These are phyloP conservation scores for Sussaba pulchella DNA, from an alignment of 2,888 invertebrate genomes.

Conservation along the genomic window DNA sequence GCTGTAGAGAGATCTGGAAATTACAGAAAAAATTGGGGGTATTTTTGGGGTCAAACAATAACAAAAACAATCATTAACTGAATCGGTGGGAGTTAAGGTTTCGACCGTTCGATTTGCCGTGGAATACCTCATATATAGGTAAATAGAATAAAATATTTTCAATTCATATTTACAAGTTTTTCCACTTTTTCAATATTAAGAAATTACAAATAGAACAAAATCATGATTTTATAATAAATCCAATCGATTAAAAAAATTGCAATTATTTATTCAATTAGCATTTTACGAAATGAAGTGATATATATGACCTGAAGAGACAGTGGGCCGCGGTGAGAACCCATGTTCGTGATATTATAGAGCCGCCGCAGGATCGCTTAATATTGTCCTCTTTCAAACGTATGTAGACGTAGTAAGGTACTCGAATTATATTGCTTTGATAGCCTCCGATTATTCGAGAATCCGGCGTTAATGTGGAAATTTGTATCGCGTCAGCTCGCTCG, in stretches of 20 bases:
- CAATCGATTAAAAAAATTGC: neutral
- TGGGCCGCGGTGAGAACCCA: constrained; percentile 86
- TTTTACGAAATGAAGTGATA: neutral
- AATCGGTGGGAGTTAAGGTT: too few species aligned
- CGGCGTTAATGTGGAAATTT: neutral
- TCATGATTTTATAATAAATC: neutral
- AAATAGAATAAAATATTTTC: too few species aligned
- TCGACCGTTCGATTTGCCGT: too few species aligned
- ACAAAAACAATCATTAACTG: too few species aligned
- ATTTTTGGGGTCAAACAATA: too few species aligned
- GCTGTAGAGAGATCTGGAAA: too few species aligned
- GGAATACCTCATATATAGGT: too few species aligned
- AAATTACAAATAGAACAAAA: neutral
- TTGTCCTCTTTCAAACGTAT: neutral
- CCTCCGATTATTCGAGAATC: constrained; percentile 6
- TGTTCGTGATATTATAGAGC: constrained; percentile 84
- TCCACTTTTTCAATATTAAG: neutral
- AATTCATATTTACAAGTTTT: too few species aligned
- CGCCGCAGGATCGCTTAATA: constrained; percentile 83
- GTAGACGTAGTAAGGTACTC: constrained; percentile 5
- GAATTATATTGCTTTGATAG: neutral
- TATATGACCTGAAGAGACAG: constrained; percentile 76
- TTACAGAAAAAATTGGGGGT: too few species aligned
- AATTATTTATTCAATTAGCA: neutral
- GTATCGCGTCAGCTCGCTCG: neutral